Conservation (phyloP, 1,140 invertebrate genomes). For the Centruroides sculpturatus region DNA sequence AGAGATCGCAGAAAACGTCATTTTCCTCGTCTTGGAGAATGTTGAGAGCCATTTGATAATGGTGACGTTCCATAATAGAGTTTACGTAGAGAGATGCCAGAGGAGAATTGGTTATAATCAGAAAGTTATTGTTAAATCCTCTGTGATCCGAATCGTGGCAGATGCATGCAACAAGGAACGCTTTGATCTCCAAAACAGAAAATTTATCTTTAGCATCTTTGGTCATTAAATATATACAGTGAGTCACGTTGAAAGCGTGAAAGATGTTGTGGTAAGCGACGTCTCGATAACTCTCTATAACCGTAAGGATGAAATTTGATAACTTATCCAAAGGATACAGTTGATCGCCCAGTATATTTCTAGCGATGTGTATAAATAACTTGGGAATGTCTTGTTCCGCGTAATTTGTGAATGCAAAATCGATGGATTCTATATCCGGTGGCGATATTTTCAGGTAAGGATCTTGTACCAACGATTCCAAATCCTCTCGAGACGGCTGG, state of each 20-base stretch:
- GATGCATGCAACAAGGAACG: background rate
- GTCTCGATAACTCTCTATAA: constrained; percentile 91
- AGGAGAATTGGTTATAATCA: background rate
- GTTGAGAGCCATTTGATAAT: background rate
- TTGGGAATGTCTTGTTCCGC: too few species aligned
- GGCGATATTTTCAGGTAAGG: too few species aligned
- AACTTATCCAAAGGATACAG: constrained; percentile 10
- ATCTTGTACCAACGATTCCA: too few species aligned
- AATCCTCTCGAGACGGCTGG: too few species aligned
- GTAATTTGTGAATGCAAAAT: too few species aligned
- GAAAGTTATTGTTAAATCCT: background rate
- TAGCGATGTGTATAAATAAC: too few species aligned
- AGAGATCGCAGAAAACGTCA: too few species aligned
- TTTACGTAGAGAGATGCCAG: background rate
- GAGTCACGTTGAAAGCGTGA: constrained; percentile 88
- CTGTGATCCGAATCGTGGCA: background rate
- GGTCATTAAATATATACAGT: constrained; percentile 63
- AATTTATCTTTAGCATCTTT: background rate
- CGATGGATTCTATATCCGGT: too few species aligned
- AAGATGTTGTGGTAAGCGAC: constrained; percentile 96
- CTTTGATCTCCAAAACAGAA: background rate
- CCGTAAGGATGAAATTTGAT: constrained; percentile 66
- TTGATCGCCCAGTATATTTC: too few species aligned
- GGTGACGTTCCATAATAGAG: background rate
- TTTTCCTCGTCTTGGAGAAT: background rate